A percentile compares a stretch with the other conserved stretches of the same genome.
These are phyloP conservation scores for Mormyrus lacerda DNA, from an alignment of 2,113 vertebrate species.

Conservation along the genomic window DNA sequence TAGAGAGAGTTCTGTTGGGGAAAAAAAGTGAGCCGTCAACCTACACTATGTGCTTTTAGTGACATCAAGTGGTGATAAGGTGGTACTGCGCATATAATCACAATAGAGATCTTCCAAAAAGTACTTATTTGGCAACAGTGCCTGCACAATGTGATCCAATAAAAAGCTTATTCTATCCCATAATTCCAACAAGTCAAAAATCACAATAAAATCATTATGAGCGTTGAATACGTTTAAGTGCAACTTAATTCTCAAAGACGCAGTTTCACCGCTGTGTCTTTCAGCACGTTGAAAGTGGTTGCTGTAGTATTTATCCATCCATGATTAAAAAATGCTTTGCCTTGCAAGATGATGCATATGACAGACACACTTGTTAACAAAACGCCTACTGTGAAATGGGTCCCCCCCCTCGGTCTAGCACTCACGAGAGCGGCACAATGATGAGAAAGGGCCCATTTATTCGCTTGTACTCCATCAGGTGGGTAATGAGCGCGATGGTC, in stretches of 20 bases:
- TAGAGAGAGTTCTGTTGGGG: slow-evolving; percentile 77
- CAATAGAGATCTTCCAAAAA: background rate
- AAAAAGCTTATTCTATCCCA: background rate
- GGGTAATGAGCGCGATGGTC: slow-evolving; percentile 92
- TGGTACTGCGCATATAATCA: background rate
- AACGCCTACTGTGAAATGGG: background rate
- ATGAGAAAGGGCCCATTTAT: slow-evolving; percentile 98
- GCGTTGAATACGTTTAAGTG: background rate
- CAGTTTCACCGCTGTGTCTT: background rate
- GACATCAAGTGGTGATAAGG: background rate
- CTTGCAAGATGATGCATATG: background rate
- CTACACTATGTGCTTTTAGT: background rate
- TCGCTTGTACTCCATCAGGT: slow-evolving; percentile 97
- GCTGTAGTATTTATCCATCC: background rate
- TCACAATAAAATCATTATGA: background rate
- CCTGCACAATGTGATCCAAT: background rate
- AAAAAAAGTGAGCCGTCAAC: background rate
- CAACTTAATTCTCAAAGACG: background rate
- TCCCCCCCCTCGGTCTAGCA: background rate
- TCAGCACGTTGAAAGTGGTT: background rate
- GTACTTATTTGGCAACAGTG: background rate
- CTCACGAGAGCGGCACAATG: slow-evolving; percentile 94
- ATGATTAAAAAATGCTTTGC: background rate
- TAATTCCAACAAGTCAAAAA: background rate
- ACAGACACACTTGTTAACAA: background rate